Evolutionary conservation across 2,888 invertebrate genomes (phyloP), one percentile per base, ranked within the genome.

Genomic region (Morpho deidamia): DNA sequence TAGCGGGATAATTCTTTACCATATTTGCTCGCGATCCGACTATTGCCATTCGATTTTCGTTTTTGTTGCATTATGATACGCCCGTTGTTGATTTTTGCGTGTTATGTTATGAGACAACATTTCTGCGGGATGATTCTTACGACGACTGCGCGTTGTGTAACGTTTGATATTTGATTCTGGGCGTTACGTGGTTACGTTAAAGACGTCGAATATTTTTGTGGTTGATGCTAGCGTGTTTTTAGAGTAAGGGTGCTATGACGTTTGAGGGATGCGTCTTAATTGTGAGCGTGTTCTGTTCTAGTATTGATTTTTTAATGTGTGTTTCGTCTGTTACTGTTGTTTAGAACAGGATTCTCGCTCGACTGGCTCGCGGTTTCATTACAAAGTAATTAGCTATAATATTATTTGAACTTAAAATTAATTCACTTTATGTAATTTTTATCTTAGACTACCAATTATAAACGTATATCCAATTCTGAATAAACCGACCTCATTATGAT

Each of bases 241-340:
- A 61, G 65, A 63, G 59, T 58, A 63, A 62, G 70, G 69, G 68
- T 68, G 67, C 64, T 62, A 68, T 76, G 76, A 86, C 81, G 76
- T 85, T 84, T 86, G 86, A 86, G 86, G 81, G 86, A 85, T 83
- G 85, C 76, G 78, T 82, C 83, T 83, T 87, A 85, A 87, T 86
- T 85, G 83, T 85, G 76, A 76, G 75, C 76, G 66, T 75, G 81
- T 77, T 77, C 74, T 75, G 77, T 70, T 66, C 64, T 65, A 62
- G 62, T 85, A 86, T 87, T 78, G 87, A 87, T 86, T 86, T 84
- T 84, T 84, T 82, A 82, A 83, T 82, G 68, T 64, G 75, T 77
- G 76, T 78, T 74, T 66, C 66, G 60, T 65, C 64, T 68, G 62
- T 58, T 54, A 51, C 59, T 55, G 52, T 59, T 59, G 52, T 55